phyloP scores from a whole-genome alignment of 2,113 vertebrate species.

The Myodes glareolus region DNA sequence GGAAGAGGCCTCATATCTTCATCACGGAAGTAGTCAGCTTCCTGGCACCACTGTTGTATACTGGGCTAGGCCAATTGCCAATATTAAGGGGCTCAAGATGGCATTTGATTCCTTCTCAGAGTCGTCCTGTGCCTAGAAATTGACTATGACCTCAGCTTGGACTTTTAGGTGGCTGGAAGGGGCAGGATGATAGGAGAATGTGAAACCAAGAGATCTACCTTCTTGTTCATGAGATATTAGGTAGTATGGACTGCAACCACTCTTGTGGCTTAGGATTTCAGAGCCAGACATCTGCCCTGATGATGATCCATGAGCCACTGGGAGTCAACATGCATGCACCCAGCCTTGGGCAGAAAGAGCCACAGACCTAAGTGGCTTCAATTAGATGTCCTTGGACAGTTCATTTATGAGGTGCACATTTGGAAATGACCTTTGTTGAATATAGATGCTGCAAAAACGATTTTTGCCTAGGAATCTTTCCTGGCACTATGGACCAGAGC shows the following conservation, averaged over 20 bases:
- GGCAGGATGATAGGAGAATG: neutral
- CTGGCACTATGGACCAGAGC: neutral
- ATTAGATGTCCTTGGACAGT: conserved; percentile 55
- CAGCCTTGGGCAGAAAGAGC: neutral
- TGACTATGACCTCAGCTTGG: neutral
- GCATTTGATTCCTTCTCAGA: neutral
- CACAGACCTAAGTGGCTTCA: conserved; percentile 29
- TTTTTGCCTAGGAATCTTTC: conserved; percentile 17
- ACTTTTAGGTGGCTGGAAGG: neutral
- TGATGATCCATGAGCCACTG: neutral
- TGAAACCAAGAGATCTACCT: neutral
- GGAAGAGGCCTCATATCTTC: neutral
- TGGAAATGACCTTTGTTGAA: conserved; percentile 42
- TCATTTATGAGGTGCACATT: conserved; percentile 25
- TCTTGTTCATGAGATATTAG: neutral
- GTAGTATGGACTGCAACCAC: accelerated
- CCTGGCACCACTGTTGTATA: neutral
- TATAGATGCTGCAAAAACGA: neutral
- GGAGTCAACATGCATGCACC: neutral
- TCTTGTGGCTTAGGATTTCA: neutral
- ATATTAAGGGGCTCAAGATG: neutral
- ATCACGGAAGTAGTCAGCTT: neutral
- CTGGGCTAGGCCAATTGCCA: neutral
- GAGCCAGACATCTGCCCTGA: neutral
- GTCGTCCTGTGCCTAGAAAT: neutral